phyloP scores from a whole-genome alignment of 2,113 vertebrate species.

The Amazona vittata region DNA sequence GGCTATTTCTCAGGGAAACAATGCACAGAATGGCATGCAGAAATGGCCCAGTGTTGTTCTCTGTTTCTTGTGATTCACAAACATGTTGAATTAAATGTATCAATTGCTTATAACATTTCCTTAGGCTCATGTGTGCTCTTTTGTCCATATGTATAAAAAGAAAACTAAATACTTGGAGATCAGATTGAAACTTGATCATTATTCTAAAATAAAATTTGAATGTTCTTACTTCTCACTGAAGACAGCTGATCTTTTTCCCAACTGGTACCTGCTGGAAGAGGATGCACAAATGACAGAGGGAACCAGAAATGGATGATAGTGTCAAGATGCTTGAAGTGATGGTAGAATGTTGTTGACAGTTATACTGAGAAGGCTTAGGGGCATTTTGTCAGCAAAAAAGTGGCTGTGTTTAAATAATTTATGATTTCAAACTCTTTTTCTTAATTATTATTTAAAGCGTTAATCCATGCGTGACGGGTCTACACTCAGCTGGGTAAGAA shows the following conservation, averaged over 20 bases:
- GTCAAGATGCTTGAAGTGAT: neutral
- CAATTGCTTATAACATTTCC: neutral
- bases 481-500: constrained; percentile 65
- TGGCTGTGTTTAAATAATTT: constrained; percentile 62
- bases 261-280: neutral
- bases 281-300: neutral
- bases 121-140: neutral
- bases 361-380: constrained; percentile 9
- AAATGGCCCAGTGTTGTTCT: neutral
- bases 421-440: constrained; percentile 62
- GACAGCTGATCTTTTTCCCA: neutral
- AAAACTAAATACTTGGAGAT: neutral
- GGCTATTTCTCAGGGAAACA: neutral
- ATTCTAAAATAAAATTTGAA: neutral
- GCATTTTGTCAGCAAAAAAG: constrained; percentile 39
- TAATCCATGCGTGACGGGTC: constrained; percentile 67
- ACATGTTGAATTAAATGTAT: neutral
- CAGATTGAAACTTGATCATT: neutral
- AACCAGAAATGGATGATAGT: neutral
- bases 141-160: neutral
- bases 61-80: neutral
- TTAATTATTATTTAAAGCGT: constrained; percentile 63
- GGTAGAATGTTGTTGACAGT: neutral
- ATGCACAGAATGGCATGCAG: neutral
- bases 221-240: neutral